Conservation (phyloP, 2,797 vertebrate species). For the Thripadectes ignobilis region DNA sequence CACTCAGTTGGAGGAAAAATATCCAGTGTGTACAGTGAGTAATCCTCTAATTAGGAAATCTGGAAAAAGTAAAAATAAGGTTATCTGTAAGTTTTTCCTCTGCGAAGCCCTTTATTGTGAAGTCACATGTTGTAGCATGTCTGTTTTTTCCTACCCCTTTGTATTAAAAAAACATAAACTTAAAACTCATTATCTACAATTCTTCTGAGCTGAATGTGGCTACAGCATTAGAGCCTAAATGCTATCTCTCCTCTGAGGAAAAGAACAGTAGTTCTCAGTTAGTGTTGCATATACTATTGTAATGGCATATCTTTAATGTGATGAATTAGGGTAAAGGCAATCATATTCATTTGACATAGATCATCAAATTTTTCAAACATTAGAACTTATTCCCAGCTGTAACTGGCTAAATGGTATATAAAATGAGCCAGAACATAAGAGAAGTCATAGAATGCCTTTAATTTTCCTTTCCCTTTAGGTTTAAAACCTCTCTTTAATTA, state of each 20-base stretch:
- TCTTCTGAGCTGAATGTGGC: neutral
- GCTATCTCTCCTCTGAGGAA: neutral
- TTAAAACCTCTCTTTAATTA: neutral
- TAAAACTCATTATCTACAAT: neutral
- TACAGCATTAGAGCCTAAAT: neutral
- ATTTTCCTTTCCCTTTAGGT: neutral
- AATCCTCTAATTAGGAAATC: neutral
- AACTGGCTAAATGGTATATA: neutral
- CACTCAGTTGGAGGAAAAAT: neutral
- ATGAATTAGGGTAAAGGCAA: neutral
- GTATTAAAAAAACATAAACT: neutral
- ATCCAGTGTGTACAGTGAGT: neutral
- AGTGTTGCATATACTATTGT: neutral
- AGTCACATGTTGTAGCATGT: neutral
- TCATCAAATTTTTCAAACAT: neutral
- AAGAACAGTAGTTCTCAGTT: neutral
- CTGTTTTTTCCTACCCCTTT: neutral
- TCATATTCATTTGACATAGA: neutral
- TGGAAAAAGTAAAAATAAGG: neutral
- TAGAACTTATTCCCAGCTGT: neutral
- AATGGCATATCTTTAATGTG: neutral
- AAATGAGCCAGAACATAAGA: neutral
- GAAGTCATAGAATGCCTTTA: neutral
- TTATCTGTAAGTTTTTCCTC: neutral
- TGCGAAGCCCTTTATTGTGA: neutral